phyloP scores from a whole-genome alignment of 2,797 vertebrate genomes.

The Gadopsis bispinosus region DNA sequence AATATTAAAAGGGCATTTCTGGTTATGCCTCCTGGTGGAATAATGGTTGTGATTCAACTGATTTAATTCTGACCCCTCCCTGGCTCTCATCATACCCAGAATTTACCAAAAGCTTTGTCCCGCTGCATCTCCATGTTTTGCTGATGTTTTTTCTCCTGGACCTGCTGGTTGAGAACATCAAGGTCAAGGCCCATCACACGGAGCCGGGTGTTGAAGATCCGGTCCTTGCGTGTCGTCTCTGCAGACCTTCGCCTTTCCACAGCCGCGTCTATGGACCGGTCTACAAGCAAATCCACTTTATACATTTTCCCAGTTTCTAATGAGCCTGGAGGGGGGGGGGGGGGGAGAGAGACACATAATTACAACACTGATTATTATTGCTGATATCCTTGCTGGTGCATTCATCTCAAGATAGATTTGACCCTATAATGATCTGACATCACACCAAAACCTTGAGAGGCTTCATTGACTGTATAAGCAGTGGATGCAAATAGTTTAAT shows the following conservation, averaged over 20 bases:
- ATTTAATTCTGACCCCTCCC: not conserved
- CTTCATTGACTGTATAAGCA: not conserved
- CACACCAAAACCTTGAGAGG: not conserved
- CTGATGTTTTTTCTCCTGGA: slow-evolving; percentile 69
- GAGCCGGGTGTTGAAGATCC: slow-evolving; percentile 77
- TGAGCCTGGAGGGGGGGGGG: slow-evolving; percentile 7
- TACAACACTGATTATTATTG: not conserved
- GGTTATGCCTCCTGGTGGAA: not conserved
- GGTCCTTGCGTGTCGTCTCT: slow-evolving; percentile 74
- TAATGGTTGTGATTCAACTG: not conserved
- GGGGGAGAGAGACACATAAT: not conserved
- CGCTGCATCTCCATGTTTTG: slow-evolving; percentile 65
- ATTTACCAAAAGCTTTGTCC: slow-evolving; percentile 76
- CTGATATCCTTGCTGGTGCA: not conserved
- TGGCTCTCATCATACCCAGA: not conserved
- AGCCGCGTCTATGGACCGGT: slow-evolving; percentile 54
- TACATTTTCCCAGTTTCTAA: slow-evolving; percentile 69
- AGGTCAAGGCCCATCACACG: slow-evolving; percentile 83
- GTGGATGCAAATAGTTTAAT: not conserved
- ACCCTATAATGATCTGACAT: not conserved
- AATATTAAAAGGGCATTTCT: not conserved
- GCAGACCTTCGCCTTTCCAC: slow-evolving; percentile 73
- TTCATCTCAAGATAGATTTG: not conserved
- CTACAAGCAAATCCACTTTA: slow-evolving; percentile 71
- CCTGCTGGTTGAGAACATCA: slow-evolving; percentile 74